phyloP scores from a whole-genome alignment of 2,113 vertebrate genomes.

The Antechinus flavipes region DNA sequence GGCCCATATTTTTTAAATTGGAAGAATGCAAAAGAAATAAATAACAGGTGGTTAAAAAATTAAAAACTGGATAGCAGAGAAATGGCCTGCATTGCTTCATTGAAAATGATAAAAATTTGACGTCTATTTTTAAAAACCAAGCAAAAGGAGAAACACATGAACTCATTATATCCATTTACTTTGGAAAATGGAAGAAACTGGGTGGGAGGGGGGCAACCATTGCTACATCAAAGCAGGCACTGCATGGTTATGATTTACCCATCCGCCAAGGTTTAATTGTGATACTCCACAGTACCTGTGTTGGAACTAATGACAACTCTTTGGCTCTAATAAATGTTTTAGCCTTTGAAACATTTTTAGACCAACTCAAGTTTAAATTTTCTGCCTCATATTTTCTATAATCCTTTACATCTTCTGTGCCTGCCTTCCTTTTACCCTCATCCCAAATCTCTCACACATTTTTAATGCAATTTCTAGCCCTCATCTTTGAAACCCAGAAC shows the following conservation, averaged over 20 bases:
- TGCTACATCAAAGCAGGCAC: not conserved
- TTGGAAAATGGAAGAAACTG: constrained; percentile 18
- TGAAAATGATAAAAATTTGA: constrained; percentile 31
- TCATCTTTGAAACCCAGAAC: not conserved
- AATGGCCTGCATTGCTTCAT: constrained; percentile 42
- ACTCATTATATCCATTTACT: constrained; percentile 39
- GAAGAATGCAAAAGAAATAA: constrained; percentile 30
- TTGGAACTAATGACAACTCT: not conserved
- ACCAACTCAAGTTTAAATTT: not conserved
- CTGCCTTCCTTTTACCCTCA: not conserved
- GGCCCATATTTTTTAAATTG: not conserved
- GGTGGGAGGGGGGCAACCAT: not conserved
- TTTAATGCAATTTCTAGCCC: not conserved
- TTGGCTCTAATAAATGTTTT: not conserved
- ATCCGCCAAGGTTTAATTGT: not conserved
- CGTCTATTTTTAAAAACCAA: constrained; percentile 57
- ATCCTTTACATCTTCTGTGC: not conserved
- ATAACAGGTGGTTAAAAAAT: constrained; percentile 10
- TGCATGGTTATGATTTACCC: not conserved
- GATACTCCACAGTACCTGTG: not conserved
- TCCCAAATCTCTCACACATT: not conserved
- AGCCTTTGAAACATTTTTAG: not conserved
- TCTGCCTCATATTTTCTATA: not conserved
- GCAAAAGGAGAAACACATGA: constrained; percentile 35
- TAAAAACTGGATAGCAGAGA: not conserved